Percentiles rank a stretch among this genome's conserved stretches.
Evolutionary conservation across 2,888 invertebrate genomes (phyloP).

Genomic region (Hirtodrosophila cameraria): DNA sequence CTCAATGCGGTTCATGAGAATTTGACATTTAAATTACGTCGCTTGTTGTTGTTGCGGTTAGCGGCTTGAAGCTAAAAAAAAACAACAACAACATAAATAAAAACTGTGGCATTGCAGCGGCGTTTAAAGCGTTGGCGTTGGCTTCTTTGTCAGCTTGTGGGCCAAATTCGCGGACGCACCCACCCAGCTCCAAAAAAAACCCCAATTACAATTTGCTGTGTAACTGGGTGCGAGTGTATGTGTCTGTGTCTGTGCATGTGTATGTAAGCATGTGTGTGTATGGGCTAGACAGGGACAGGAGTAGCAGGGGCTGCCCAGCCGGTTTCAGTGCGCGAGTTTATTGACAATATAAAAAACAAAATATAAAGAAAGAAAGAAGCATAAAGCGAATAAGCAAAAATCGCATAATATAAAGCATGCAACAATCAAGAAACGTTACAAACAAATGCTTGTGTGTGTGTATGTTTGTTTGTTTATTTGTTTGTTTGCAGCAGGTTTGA

Average conservation of each 20-base stretch:
- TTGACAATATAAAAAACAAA: conserved; percentile 58
- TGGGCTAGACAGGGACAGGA: conserved; percentile 44
- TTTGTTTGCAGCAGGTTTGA: conserved; percentile 33
- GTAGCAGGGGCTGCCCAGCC: conserved; percentile 64
- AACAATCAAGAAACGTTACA: conserved; percentile 26
- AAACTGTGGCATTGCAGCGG: conserved; percentile 29
- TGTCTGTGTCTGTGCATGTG: conserved; percentile 3
- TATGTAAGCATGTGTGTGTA: conserved; percentile 9
- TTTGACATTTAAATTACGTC: conserved; percentile 67
- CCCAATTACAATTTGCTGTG: conserved; percentile 50
- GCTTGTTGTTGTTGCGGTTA: conserved; percentile 21
- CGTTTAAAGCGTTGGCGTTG: conserved; percentile 42
- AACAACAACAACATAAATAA: conserved; percentile 31
- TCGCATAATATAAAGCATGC: conserved; percentile 48
- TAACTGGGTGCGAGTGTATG: conserved; percentile 28
- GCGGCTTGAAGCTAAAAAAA: conserved; percentile 33
- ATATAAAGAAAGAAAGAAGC: conserved; percentile 31
- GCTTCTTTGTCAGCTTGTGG: conserved; percentile 35
- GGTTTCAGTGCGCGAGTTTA: conserved; percentile 70
- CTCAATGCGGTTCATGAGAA: conserved; percentile 67
- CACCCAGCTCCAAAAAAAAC: conserved; percentile 59
- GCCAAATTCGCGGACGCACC: conserved; percentile 69
- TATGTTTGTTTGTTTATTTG: conserved; percentile 14
- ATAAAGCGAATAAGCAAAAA: conserved; percentile 49
- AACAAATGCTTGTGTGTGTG: conserved; percentile 34